Conservation (phyloP, 2,797 vertebrate genomes). For the Meriones psammophilus region DNA sequence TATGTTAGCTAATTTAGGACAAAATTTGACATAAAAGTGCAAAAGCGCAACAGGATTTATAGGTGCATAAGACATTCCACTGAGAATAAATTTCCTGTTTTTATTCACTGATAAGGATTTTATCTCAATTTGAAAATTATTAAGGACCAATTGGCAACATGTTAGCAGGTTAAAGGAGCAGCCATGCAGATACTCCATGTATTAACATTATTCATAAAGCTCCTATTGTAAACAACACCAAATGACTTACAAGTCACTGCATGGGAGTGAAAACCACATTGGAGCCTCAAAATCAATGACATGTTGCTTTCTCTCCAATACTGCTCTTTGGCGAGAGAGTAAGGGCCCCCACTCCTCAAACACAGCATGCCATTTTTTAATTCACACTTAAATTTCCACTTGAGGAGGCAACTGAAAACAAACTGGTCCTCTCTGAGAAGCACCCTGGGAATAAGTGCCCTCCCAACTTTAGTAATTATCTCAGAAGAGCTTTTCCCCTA, state of each 20-base stretch:
- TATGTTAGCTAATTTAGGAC: slow-evolving; percentile 11
- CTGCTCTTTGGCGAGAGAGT: slow-evolving; percentile 83
- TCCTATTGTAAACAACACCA: slow-evolving; percentile 80
- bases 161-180: slow-evolving; percentile 76
- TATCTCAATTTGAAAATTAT: slow-evolving; percentile 73
- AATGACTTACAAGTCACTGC: slow-evolving; percentile 82
- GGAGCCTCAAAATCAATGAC: slow-evolving; percentile 89
- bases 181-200: slow-evolving; percentile 77
- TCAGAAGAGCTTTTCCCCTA: slow-evolving; percentile 71
- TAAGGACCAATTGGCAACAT: slow-evolving; percentile 83
- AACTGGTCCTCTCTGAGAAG: slow-evolving; percentile 83
- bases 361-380: slow-evolving; percentile 90
- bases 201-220: slow-evolving; percentile 88
- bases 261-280: slow-evolving; percentile 82
- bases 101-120: slow-evolving; percentile 82
- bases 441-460: slow-evolving; percentile 84
- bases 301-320: slow-evolving; percentile 83
- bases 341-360: slow-evolving; percentile 82
- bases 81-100: slow-evolving; percentile 66
- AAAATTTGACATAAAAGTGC: background rate
- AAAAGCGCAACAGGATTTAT: background rate
- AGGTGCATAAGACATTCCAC: slow-evolving; percentile 11
- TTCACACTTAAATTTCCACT: slow-evolving; percentile 91
- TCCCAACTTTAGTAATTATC: slow-evolving; percentile 87
- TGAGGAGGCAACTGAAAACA: slow-evolving; percentile 89